Evolutionary conservation across 2,888 invertebrate genomes (phyloP).

Genomic region (Amphipoea lucens): DNA sequence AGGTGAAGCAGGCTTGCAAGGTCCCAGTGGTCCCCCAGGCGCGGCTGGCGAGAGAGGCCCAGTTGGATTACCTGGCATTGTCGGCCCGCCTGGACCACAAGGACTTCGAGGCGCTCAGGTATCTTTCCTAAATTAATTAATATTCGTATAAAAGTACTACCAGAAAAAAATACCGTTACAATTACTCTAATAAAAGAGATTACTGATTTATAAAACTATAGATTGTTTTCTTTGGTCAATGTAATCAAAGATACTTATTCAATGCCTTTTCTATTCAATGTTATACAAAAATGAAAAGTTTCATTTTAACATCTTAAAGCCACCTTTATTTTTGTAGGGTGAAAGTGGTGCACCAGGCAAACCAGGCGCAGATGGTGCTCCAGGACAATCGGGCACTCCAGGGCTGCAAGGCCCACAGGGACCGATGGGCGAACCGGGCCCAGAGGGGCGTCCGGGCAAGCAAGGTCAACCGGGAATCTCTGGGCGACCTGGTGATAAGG

Average conservation of each 20-base stretch:
- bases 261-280: not conserved
- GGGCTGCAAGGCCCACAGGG: constrained; percentile 93
- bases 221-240: not conserved
- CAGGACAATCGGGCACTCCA: constrained; percentile 91
- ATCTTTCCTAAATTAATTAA: constrained; percentile 30
- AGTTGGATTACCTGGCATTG: constrained; percentile 91
- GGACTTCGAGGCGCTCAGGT: constrained; percentile 92
- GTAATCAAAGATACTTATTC: too few species aligned
- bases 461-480: constrained; percentile 93
- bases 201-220: too few species aligned
- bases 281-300: too few species aligned
- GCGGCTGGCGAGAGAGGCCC: constrained; percentile 92
- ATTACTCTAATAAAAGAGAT: not conserved
- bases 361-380: constrained; percentile 93
- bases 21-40: constrained; percentile 93
- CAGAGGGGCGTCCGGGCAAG: constrained; percentile 92
- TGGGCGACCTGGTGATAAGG: constrained; percentile 94
- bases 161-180: not conserved
- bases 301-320: not conserved
- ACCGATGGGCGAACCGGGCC: constrained; percentile 90
- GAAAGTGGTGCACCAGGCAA: constrained; percentile 93
- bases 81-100: constrained; percentile 91
- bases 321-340: constrained; percentile 85
- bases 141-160: not conserved
- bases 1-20: constrained; percentile 92